A percentile compares a stretch with the other conserved stretches of the same genome.
Evolutionary conservation across 2,888 invertebrate species (phyloP).

Genomic region (Acheta domesticus): DNA sequence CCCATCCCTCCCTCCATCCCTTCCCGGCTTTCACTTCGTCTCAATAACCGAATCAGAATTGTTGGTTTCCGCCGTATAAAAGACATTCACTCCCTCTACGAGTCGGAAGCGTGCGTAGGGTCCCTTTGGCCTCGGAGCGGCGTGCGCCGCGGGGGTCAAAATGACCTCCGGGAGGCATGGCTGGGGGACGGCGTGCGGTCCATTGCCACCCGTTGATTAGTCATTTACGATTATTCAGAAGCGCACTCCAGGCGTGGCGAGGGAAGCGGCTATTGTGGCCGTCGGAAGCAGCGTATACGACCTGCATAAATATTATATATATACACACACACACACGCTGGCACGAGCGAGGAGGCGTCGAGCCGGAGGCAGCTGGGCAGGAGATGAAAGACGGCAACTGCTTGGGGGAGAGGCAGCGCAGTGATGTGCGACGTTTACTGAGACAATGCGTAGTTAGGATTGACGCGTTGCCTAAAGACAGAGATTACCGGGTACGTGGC

Average conservation of each 20-base stretch:
- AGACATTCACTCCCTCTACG: neutral
- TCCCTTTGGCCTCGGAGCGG: neutral
- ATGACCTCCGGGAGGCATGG: neutral
- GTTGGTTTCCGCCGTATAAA: constrained; percentile 9
- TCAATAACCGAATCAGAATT: constrained; percentile 18
- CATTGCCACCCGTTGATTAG: constrained; percentile 10
- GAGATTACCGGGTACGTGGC: too few relatives aligned
- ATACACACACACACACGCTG: neutral
- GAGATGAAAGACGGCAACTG: too few relatives aligned
- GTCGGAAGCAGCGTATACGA: neutral
- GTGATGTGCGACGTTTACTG: too few relatives aligned
- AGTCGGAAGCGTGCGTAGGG: neutral
- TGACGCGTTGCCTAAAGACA: too few relatives aligned
- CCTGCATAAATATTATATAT: neutral
- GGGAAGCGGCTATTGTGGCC: neutral
- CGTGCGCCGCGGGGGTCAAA: neutral
- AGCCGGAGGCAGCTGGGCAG: neutral
- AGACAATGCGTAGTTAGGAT: too few relatives aligned
- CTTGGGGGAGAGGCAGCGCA: too few relatives aligned
- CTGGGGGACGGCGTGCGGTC: neutral
- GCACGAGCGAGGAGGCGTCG: neutral
- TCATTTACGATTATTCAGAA: constrained; percentile 18
- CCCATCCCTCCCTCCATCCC: neutral
- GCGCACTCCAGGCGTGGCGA: neutral
- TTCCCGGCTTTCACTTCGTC: neutral